Evolutionary conservation across 2,888 invertebrate genomes (phyloP).

Genomic region (Eucriotettix oculatus): DNA sequence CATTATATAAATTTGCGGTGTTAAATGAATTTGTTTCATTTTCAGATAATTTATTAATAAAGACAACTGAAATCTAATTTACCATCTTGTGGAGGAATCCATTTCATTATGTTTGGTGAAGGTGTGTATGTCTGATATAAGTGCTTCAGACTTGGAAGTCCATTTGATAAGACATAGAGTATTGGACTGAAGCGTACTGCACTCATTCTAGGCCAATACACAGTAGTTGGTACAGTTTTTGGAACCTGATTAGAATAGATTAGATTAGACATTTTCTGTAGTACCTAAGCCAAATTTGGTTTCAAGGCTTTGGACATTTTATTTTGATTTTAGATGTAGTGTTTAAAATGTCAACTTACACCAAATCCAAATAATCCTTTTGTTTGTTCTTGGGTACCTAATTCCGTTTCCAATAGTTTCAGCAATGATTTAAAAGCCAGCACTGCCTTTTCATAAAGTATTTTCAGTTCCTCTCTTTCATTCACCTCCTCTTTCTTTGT

Average conservation of each 20-base stretch:
- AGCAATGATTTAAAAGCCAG: constrained; percentile 39
- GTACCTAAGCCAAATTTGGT: no score
- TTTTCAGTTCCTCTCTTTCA: constrained; percentile 42
- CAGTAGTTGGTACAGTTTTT: constrained; percentile 25
- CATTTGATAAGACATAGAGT: constrained; percentile 39
- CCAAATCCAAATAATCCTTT: constrained; percentile 22
- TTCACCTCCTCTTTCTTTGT: constrained; percentile 39
- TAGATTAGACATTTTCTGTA: not conserved
- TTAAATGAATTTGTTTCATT: no score
- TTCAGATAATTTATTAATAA: no score
- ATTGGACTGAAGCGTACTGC: constrained; percentile 41
- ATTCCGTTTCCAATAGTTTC: constrained; percentile 27
- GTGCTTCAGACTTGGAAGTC: constrained; percentile 36
- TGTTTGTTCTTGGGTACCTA: constrained; percentile 23
- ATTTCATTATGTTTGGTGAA: constrained; percentile 33
- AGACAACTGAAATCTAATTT: no score
- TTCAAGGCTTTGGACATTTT: no score
- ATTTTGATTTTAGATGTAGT: no score
- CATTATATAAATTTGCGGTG: no score
- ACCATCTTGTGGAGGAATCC: constrained; percentile 48
- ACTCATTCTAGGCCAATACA: constrained; percentile 36
- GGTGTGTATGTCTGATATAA: constrained; percentile 39
- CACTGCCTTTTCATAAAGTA: constrained; percentile 38
- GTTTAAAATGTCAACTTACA: constrained; percentile 11
- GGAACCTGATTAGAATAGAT: constrained; percentile 18